phyloP scores from a whole-genome alignment of 2,113 vertebrate species.

The Alexandromys fortis region DNA sequence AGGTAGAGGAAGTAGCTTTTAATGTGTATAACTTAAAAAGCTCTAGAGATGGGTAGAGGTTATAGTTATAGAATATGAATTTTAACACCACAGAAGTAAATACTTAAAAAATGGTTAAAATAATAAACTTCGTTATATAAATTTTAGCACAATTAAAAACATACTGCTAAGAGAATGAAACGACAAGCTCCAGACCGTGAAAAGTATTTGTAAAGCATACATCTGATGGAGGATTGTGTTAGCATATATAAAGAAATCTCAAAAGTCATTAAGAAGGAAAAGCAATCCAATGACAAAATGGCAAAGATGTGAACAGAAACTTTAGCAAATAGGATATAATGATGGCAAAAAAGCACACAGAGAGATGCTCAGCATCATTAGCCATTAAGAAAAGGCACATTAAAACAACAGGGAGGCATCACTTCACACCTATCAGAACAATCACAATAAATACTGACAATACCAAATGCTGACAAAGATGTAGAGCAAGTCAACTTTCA shows the following conservation, averaged over 20 bases:
- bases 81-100: constrained; percentile 52
- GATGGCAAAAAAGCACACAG: constrained; percentile 72
- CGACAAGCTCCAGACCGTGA: constrained; percentile 38
- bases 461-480: constrained; percentile 70
- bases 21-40: constrained; percentile 39
- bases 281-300: constrained; percentile 63
- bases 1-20: constrained; percentile 3
- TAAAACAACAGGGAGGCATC: constrained; percentile 68
- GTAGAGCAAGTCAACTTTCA: constrained; percentile 68
- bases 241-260: constrained; percentile 50
- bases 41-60: constrained; percentile 6
- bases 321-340: constrained; percentile 58
- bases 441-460: constrained; percentile 70
- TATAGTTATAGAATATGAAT: constrained; percentile 35
- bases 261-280: constrained; percentile 69
- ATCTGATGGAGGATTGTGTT: not conserved
- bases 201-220: constrained; percentile 62
- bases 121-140: constrained; percentile 29
- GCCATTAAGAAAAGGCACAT: constrained; percentile 71
- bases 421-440: constrained; percentile 65
- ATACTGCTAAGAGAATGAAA: constrained; percentile 54
- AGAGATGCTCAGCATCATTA: constrained; percentile 71
- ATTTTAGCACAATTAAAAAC: constrained; percentile 58
- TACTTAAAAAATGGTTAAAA: constrained; percentile 56
- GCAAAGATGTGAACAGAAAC: constrained; percentile 61